Evolutionary conservation across 2,113 vertebrate species (phyloP).

Genomic region (Suncus etruscus): DNA sequence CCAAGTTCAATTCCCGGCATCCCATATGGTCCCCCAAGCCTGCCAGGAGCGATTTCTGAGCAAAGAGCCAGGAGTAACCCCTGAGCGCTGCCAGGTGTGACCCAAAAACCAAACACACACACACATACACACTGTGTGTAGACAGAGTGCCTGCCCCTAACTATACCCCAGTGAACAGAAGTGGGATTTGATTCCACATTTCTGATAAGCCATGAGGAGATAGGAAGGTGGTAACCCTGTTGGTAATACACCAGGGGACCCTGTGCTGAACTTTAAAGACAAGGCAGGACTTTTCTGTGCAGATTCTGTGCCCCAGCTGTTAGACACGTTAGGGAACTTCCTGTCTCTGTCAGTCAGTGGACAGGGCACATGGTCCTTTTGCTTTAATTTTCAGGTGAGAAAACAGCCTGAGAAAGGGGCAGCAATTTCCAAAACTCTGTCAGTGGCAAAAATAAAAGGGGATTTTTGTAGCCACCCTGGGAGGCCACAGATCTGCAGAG

Average conservation of each 20-base stretch:
- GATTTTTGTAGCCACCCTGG: background rate
- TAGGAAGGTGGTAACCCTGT: too few relatives aligned
- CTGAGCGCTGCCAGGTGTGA: too few relatives aligned
- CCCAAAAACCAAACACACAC: too few relatives aligned
- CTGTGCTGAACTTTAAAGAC: background rate
- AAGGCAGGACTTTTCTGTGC: background rate
- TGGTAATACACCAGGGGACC: fast-evolving
- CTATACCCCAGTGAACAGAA: too few relatives aligned
- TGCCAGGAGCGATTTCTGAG: too few relatives aligned
- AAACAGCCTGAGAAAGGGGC: background rate
- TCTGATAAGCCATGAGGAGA: background rate
- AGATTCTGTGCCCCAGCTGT: background rate
- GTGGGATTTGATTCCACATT: too few relatives aligned
- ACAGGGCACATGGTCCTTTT: background rate
- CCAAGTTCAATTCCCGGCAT: too few relatives aligned
- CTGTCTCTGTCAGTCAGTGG: background rate
- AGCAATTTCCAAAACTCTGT: background rate
- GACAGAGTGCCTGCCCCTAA: too few relatives aligned
- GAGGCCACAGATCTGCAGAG: background rate
- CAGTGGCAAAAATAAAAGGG: too few relatives aligned
- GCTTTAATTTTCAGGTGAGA: background rate
- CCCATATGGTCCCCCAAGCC: too few relatives aligned
- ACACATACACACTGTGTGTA: too few relatives aligned
- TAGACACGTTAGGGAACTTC: background rate
- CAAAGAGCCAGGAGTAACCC: too few relatives aligned